A percentile compares a stretch with the other conserved stretches of the same genome.
Evolutionary conservation across 2,888 invertebrate species (phyloP).

Genomic region (Amiota minor): DNA sequence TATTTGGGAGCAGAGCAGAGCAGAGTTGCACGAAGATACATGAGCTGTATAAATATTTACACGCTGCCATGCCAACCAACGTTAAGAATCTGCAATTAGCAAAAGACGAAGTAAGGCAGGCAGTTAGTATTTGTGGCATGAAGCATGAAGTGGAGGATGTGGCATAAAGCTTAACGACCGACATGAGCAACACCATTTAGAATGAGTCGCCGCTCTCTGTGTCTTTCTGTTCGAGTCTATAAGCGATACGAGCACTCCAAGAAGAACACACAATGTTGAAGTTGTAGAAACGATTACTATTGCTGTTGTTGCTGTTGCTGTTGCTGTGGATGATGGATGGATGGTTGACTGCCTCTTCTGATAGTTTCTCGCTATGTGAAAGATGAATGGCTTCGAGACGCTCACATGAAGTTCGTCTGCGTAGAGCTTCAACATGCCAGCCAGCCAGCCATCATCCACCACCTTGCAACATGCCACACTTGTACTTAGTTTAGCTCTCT

Average conservation of each 20-base stretch:
- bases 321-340: constrained; percentile 57
- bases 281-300: constrained; percentile 49
- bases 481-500: not conserved
- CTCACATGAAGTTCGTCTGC: not conserved
- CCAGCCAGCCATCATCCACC: not conserved
- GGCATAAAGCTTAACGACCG: constrained; percentile 22
- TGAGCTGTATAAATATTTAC: constrained; percentile 31
- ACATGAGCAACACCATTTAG: constrained; percentile 30
- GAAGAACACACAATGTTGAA: constrained; percentile 42
- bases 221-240: constrained; percentile 23
- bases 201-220: constrained; percentile 6
- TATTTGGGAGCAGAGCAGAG: not conserved
- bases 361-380: not conserved
- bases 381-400: constrained; percentile 27
- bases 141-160: not conserved
- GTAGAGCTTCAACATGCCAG: not conserved
- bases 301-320: constrained; percentile 9
- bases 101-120: not conserved
- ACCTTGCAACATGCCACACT: not conserved
- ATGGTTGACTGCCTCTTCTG: constrained; percentile 56
- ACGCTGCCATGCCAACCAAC: constrained; percentile 28
- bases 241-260: constrained; percentile 36
- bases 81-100: constrained; percentile 30
- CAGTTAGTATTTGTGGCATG: not conserved
- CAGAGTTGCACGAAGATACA: constrained; percentile 23